Conservation (phyloP, 2,797 vertebrate genomes). For the Arremon aurantiirostris region DNA sequence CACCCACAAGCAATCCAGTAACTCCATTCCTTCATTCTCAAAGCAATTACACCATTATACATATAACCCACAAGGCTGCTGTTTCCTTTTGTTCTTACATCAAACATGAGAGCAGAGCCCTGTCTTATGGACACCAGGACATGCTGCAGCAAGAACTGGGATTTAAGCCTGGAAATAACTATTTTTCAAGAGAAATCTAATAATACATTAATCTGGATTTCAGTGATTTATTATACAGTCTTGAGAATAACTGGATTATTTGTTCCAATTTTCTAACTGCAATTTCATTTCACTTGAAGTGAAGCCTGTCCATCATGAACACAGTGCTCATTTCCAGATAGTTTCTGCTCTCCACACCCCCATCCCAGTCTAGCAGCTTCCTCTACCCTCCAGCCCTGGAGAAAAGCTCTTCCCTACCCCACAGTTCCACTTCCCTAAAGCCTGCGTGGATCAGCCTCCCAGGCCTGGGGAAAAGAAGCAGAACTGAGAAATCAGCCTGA, state of each 20-base stretch:
- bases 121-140: background rate
- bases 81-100: background rate
- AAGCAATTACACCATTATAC: background rate
- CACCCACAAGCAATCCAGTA: background rate
- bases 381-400: background rate
- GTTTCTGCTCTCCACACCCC: background rate
- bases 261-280: background rate
- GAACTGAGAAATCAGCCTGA: background rate
- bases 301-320: background rate
- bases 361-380: background rate
- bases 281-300: conserved; percentile 14
- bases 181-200: background rate
- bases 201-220: conserved; percentile 23
- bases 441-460: background rate
- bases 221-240: background rate
- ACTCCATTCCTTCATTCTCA: background rate
- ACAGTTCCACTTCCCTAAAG: background rate
- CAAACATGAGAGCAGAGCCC: background rate
- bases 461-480: background rate
- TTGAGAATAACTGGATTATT: conserved; percentile 38
- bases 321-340: background rate
- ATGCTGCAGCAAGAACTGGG: background rate
- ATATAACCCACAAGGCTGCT: background rate
- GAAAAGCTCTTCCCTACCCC: background rate
- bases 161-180: background rate